Evolutionary conservation across 1,140 invertebrate species (phyloP).

Genomic region (Pseudomyrmex pallidus): DNA sequence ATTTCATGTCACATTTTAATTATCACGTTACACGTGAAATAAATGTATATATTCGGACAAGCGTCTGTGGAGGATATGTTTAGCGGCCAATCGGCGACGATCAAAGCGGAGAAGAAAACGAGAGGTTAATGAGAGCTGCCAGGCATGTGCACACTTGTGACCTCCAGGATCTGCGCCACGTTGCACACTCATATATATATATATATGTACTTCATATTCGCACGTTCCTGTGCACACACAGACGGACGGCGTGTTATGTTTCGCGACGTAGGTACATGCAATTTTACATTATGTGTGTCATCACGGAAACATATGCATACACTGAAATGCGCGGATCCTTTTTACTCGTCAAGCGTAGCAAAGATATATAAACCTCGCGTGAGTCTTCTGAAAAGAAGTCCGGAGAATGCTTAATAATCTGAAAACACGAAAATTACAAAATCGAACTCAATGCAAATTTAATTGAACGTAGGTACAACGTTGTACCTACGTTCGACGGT

Average conservation of each 20-base stretch:
- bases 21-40: conserved; percentile 57
- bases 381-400: background rate
- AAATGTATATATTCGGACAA: conserved; percentile 52
- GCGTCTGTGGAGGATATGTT: conserved; percentile 70
- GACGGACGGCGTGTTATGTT: background rate
- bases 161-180: conserved; percentile 64
- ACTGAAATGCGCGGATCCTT: conserved; percentile 1
- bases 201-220: too few species aligned
- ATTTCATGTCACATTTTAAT: conserved; percentile 16
- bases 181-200: too few species aligned
- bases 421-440: background rate
- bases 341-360: conserved; percentile 20
- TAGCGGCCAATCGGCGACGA: conserved; percentile 70
- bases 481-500: background rate
- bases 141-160: conserved; percentile 73
- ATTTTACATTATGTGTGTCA: conserved; percentile 31
- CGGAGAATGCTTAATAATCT: background rate
- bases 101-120: conserved; percentile 75
- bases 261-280: background rate
- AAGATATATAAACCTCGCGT: background rate
- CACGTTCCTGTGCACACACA: background rate
- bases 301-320: conserved; percentile 15
- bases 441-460: background rate
- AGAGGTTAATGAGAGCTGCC: conserved; percentile 73
- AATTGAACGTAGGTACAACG: background rate